These are phyloP conservation scores for Erythrocebus patas DNA, from an alignment of 2,113 vertebrate genomes.

Conservation along the genomic window DNA sequence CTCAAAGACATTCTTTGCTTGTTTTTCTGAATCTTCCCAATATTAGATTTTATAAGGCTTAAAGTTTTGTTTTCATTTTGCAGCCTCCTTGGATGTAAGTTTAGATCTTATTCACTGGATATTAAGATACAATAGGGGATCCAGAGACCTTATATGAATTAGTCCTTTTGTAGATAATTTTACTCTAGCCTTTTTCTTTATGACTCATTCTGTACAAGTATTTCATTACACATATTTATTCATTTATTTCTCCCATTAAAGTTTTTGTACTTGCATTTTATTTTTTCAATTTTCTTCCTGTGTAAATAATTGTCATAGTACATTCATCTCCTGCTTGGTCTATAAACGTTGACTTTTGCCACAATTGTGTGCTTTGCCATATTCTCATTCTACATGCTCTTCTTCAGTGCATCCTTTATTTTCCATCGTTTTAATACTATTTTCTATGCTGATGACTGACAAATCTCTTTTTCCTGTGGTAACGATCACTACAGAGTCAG, in stretches of 20 bases:
- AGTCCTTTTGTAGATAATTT: not conserved
- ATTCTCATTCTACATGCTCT: not conserved
- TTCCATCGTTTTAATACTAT: not conserved
- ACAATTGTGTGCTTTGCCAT: not conserved
- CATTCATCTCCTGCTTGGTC: not conserved
- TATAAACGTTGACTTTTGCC: not conserved
- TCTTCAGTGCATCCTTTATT: not conserved
- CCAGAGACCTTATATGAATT: not conserved
- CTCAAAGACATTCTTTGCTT: not conserved
- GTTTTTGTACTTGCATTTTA: not conserved
- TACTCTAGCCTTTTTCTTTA: not conserved
- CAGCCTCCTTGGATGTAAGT: not conserved
- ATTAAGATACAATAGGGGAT: not conserved
- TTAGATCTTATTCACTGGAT: not conserved
- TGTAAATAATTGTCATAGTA: not conserved
- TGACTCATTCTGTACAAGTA: not conserved
- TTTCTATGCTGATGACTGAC: not conserved
- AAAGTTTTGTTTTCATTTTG: not conserved
- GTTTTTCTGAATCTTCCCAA: not conserved
- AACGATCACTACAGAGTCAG: not conserved
- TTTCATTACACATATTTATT: not conserved
- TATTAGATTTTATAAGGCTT: not conserved
- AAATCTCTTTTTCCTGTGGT: not conserved
- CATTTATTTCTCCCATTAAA: not conserved
- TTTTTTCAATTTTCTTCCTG: not conserved